Evolutionary conservation across 2,797 vertebrate species (phyloP).

Genomic region (Danio albolineatus): DNA sequence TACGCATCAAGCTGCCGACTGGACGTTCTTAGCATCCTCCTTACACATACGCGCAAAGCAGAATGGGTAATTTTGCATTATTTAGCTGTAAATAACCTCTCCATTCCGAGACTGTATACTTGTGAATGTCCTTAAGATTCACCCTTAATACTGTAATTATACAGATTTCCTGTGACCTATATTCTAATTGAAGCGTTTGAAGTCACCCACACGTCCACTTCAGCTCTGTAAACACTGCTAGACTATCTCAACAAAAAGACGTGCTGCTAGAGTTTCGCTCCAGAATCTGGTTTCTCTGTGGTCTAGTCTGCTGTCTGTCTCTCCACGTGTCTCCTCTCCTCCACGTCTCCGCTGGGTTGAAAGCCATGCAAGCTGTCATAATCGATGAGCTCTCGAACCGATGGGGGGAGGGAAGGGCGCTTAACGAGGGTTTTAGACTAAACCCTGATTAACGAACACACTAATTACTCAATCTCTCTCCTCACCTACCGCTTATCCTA

Average conservation of each 20-base stretch:
- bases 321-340: conserved; percentile 66
- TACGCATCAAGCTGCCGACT: too few relatives aligned
- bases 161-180: conserved; percentile 15
- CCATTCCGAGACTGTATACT: not conserved
- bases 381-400: conserved; percentile 80
- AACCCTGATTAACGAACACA: conserved; percentile 83
- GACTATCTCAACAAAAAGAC: not conserved
- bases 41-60: too few relatives aligned
- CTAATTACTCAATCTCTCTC: conserved; percentile 82
- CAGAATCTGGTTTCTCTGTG: conserved; percentile 61
- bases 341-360: conserved; percentile 65
- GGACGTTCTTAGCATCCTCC: too few relatives aligned
- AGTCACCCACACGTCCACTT: not conserved
- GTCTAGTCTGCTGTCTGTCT: conserved; percentile 48
- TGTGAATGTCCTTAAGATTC: conserved; percentile 3
- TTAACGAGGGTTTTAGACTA: conserved; percentile 82
- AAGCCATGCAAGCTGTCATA: conserved; percentile 81
- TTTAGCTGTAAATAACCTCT: not conserved
- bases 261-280: not conserved
- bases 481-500: conserved; percentile 74
- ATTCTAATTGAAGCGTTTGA: not conserved
- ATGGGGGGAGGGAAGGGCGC: conserved; percentile 74
- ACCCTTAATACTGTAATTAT: conserved; percentile 10
- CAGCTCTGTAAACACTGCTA: not conserved
- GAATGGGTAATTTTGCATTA: too few relatives aligned